Evolutionary conservation across 2,797 vertebrate genomes (phyloP).

Genomic region (Carcharodon carcharias): DNA sequence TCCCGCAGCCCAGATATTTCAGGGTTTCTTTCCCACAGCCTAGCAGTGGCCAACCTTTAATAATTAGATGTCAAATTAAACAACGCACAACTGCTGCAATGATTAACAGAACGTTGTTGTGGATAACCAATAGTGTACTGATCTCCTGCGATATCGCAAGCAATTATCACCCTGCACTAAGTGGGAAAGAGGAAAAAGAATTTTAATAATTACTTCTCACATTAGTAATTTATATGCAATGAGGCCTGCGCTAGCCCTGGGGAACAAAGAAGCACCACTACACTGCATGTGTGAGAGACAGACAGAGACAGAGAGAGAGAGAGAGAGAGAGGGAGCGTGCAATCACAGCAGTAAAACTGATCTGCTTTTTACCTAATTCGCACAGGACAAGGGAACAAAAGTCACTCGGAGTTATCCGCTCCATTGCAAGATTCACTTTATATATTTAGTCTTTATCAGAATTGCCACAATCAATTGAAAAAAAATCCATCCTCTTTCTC

Average conservation of each 20-base stretch:
- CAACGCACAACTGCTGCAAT: constrained; percentile 9
- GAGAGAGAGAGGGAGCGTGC: no score
- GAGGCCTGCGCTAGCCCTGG: constrained; percentile 55
- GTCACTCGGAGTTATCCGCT: neutral
- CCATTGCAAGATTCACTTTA: neutral
- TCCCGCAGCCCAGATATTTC: neutral
- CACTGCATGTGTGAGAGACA: constrained; percentile 46
- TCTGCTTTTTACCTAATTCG: neutral
- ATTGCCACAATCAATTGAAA: neutral
- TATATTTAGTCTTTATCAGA: neutral
- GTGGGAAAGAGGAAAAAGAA: constrained; percentile 53
- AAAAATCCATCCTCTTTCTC: neutral
- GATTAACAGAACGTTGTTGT: constrained; percentile 25
- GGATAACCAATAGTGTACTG: constrained; percentile 14
- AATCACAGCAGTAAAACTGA: neutral
- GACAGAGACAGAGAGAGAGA: neutral
- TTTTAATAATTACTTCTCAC: constrained; percentile 63
- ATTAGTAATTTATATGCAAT: constrained; percentile 65
- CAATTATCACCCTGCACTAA: constrained; percentile 67
- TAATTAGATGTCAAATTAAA: constrained; percentile 37
- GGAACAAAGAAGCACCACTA: constrained; percentile 51
- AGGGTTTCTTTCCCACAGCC: constrained; percentile 10
- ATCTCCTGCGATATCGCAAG: constrained; percentile 44
- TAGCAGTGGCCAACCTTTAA: neutral
- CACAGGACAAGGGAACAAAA: neutral